These are phyloP conservation scores for Sitta carolinensis DNA, from an alignment of 2,797 vertebrate genomes.

Conservation along the genomic window DNA sequence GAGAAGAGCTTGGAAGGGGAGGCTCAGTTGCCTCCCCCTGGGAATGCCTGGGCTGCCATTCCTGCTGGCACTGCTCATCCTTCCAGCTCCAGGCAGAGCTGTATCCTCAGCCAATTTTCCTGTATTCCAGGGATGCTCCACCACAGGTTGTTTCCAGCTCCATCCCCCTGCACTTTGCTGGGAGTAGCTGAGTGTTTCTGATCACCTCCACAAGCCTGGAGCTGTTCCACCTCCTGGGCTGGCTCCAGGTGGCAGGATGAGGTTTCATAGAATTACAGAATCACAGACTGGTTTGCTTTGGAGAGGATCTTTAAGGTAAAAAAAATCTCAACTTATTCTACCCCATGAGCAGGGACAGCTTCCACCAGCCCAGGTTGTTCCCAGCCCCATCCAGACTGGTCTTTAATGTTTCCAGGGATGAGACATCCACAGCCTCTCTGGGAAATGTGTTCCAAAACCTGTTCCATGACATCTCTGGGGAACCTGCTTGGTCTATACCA, in stretches of 20 bases:
- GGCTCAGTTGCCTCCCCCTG: background rate
- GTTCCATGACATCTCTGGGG: background rate
- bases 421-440: background rate
- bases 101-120: background rate
- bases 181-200: slow-evolving; percentile 19
- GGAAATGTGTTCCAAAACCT: background rate
- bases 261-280: background rate
- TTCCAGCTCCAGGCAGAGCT: background rate
- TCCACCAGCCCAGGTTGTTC: background rate
- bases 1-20: slow-evolving; percentile 29
- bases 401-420: background rate
- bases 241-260: slow-evolving; percentile 55
- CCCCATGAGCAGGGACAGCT: background rate
- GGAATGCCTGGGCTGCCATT: background rate
- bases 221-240: slow-evolving; percentile 2
- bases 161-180: background rate
- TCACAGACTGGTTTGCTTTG: background rate
- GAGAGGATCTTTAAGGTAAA: background rate
- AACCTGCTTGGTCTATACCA: background rate
- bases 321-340: background rate
- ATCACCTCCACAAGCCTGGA: slow-evolving; percentile 38
- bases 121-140: background rate
- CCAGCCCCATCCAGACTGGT: background rate
- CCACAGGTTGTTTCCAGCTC: background rate
- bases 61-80: slow-evolving; percentile 11